A percentile compares a stretch with the other conserved stretches of the same genome.
Conservation (phyloP, 2,797 vertebrate species). For the Bradypus variegatus region DNA sequence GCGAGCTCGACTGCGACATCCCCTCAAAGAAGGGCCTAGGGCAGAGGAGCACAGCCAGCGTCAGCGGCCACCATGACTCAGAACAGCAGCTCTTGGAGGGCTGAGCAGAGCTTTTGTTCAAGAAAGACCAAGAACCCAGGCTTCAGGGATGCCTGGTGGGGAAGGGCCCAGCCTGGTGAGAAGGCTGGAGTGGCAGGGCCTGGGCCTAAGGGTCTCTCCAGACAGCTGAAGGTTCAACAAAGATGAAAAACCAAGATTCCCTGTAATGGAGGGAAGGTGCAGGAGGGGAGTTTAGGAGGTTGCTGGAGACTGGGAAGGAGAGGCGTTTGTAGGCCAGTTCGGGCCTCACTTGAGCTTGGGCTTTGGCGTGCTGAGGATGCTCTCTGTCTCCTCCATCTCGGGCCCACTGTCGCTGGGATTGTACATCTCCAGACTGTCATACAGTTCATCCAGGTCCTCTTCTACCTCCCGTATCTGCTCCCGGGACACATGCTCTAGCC, state of each 20-base stretch:
- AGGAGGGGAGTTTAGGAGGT: neutral
- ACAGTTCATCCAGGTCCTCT: constrained; percentile 94
- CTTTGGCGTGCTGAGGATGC: constrained; percentile 96
- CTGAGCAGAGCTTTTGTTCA: neutral
- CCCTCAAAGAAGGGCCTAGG: constrained; percentile 97
- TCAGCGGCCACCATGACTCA: neutral
- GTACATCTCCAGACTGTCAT: constrained; percentile 97
- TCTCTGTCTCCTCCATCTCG: constrained; percentile 95
- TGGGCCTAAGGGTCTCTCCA: neutral
- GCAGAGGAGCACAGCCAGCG: constrained; percentile 64
- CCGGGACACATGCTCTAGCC: constrained; percentile 85
- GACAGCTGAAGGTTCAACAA: neutral
- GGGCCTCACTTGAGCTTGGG: constrained; percentile 78
- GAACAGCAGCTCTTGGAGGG: neutral
- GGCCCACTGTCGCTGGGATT: constrained; percentile 98
- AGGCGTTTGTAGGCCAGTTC: too few species aligned
- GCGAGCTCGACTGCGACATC: constrained; percentile 98
- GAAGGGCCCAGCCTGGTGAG: neutral
- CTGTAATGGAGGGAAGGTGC: neutral
- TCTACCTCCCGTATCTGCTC: constrained; percentile 97
- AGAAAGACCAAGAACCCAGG: neutral
- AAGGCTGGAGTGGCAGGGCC: neutral
- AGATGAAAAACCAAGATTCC: neutral
- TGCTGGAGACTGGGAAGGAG: neutral
- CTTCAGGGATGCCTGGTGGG: neutral